Evolutionary conservation across 2,888 invertebrate species (phyloP).

Genomic region (Melipona beecheii): DNA sequence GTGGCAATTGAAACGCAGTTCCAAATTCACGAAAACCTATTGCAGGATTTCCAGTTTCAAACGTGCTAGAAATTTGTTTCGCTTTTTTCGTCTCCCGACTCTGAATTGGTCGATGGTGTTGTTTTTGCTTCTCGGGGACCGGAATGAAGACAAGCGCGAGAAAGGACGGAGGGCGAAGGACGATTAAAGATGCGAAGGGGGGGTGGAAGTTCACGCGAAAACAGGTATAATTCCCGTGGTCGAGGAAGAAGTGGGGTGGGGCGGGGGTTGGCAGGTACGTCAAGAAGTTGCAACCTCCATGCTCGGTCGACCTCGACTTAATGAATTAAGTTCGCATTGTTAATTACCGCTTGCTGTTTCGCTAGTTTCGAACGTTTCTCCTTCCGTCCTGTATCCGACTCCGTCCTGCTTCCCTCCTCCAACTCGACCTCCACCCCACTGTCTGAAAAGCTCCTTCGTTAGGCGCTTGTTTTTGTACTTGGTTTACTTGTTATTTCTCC

Average conservation of each 20-base stretch:
- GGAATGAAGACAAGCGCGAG: not conserved
- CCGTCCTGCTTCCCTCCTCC: not conserved
- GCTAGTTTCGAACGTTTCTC: conserved; percentile 65
- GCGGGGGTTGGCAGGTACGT: conserved; percentile 61
- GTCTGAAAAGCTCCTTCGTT: not conserved
- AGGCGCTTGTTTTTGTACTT: not conserved
- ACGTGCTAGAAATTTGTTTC: conserved; percentile 1
- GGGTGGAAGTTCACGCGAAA: conserved; percentile 42
- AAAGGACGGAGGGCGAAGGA: conserved; percentile 6
- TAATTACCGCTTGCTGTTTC: conserved; percentile 75
- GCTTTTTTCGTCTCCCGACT: too few species aligned
- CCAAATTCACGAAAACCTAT: too few species aligned
- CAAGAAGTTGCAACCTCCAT: conserved; percentile 73
- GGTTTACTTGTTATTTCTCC: not conserved
- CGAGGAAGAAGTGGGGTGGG: conserved; percentile 23
- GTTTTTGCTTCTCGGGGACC: not conserved
- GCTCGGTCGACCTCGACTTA: conserved; percentile 70
- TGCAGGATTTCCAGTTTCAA: conserved; percentile 50
- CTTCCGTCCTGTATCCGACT: conserved; percentile 25
- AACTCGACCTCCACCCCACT: not conserved
- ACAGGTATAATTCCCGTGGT: conserved; percentile 51
- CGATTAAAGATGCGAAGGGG: conserved; percentile 17
- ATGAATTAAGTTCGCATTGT: conserved; percentile 80
- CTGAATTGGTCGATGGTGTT: too few species aligned
- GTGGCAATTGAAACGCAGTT: too few species aligned